phyloP scores from a whole-genome alignment of 2,113 vertebrate species.

The Halcyon senegalensis region DNA sequence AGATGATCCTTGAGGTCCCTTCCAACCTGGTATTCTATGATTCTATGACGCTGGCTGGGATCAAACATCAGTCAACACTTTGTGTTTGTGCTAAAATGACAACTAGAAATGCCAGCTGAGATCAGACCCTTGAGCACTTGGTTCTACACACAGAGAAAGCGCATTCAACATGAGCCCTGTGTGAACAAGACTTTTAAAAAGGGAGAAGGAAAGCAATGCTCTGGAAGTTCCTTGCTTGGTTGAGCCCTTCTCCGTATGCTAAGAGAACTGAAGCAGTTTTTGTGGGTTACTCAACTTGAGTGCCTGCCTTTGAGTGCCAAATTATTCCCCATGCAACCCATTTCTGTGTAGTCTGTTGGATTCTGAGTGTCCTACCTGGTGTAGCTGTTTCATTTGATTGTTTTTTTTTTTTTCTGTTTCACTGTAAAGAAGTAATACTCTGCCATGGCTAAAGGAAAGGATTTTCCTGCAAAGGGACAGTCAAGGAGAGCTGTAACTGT shows the following conservation, averaged over 20 bases:
- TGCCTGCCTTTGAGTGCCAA: not conserved
- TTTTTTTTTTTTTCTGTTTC: not conserved
- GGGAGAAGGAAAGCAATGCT: not conserved
- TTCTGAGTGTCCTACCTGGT: not conserved
- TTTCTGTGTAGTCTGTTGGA: not conserved
- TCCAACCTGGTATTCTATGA: too few species aligned
- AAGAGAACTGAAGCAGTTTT: not conserved
- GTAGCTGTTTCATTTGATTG: not conserved
- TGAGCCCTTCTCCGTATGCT: not conserved
- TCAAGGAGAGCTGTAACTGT: not conserved
- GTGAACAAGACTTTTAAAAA: not conserved
- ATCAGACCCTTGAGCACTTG: fast-evolving
- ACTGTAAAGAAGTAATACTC: not conserved
- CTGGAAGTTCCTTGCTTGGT: not conserved
- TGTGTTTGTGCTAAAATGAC: not conserved
- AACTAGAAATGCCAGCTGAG: not conserved
- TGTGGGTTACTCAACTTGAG: not conserved
- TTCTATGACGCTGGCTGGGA: not conserved
- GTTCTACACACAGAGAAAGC: not conserved
- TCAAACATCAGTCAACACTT: not conserved
- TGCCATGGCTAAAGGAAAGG: not conserved
- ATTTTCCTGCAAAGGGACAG: not conserved
- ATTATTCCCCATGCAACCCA: not conserved
- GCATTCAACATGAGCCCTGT: not conserved
- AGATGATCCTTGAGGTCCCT: too few species aligned